Base-by-base conservation (phyloP, 2,888 invertebrate genomes). In the Oxycera nigricornis region DNA sequence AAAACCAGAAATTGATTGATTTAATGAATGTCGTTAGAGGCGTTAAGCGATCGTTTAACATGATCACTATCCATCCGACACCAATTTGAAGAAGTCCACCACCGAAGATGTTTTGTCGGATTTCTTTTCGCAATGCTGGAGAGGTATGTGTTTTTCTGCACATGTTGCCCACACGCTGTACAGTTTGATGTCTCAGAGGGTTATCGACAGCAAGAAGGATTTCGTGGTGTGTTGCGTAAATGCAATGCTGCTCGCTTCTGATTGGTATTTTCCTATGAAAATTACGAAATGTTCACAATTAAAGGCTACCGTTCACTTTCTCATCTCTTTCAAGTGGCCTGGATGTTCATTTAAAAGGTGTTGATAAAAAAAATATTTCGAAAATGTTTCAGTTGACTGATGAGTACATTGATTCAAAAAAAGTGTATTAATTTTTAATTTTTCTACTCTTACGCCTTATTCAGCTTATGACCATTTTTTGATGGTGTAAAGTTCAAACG, bases 11-110 rank as follows among this genome's bases (percentile, higher is more conserved):
- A 62, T 62, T 17, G 35, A 62, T 62, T 30, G 11, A 35, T 35
- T 6, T 62, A 62, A 62, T 35, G 39, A n/a, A 30, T 62, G 62
- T 62, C 62, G 26, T 62, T 62, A 62, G 20, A 62, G 62, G 39
- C 28, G 62, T 62, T 20, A 17, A 35, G 17, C 11, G 31, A 62
- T 35, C 35, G 11, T 62, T 62, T 35, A 55, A 55, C 55, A 9
- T 24, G 55, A 55, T 46, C 46, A 46, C 11, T n/a, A 46, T 46
- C 14, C 46, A 17, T 46, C 14, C 46, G 46, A 46, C 46, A 46
- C 17, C 2, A 17, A 46, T 3, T 46, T 46, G 46, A 46, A 46
- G 46, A 14, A 3, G 46, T n/a, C 2, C 4, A 46, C 17, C 11
- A 46, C 14, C n/a, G 2, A 46, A 46, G 17, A 46, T 46, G 46